Evolutionary conservation across 2,888 invertebrate species (phyloP).

Genomic region (Mallateleia sp.): DNA sequence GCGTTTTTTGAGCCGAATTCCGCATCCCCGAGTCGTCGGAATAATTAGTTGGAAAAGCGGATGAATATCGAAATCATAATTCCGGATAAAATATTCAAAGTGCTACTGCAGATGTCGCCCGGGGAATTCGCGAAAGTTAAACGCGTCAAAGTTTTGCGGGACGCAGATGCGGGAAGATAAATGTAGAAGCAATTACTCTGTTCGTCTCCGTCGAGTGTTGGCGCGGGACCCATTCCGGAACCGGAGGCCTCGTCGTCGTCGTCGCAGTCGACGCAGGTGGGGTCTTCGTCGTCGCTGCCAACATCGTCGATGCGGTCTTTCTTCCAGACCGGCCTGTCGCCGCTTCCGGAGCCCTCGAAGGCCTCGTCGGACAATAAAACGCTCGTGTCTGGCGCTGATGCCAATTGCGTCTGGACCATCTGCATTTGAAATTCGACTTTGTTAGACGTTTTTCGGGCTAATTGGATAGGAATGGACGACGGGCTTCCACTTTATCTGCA

Average conservation of each 20-base stretch:
- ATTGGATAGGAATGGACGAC: conserved; percentile 3
- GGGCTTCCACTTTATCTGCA: conserved; percentile 24
- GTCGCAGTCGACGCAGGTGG: conserved; percentile 70
- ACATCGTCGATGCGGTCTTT: conserved; percentile 78
- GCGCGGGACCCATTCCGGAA: conserved; percentile 64
- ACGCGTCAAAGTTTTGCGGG: neutral
- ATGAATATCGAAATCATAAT: conserved; percentile 28
- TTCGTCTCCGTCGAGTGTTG: conserved; percentile 49
- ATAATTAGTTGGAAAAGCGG: conserved; percentile 22
- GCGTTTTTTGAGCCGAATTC: too few relatives aligned
- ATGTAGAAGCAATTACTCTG: conserved; percentile 62
- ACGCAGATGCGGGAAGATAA: conserved; percentile 34
- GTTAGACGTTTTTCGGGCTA: conserved; percentile 33
- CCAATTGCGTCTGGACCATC: conserved; percentile 88
- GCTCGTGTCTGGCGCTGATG: conserved; percentile 87
- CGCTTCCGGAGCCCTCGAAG: conserved; percentile 88
- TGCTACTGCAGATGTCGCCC: conserved; percentile 33
- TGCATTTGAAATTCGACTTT: conserved; percentile 74
- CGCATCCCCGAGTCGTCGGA: too few relatives aligned
- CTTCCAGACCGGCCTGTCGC: conserved; percentile 84
- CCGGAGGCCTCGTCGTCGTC: conserved; percentile 64
- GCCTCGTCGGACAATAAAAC: conserved; percentile 87
- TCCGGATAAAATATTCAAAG: conserved; percentile 28
- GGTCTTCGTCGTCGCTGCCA: conserved; percentile 83
- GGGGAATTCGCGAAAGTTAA: conserved; percentile 19